A percentile compares a stretch with the other conserved stretches of the same genome.
phyloP scores from a whole-genome alignment of 2,888 invertebrate genomes.

The Drosophila birchii region DNA sequence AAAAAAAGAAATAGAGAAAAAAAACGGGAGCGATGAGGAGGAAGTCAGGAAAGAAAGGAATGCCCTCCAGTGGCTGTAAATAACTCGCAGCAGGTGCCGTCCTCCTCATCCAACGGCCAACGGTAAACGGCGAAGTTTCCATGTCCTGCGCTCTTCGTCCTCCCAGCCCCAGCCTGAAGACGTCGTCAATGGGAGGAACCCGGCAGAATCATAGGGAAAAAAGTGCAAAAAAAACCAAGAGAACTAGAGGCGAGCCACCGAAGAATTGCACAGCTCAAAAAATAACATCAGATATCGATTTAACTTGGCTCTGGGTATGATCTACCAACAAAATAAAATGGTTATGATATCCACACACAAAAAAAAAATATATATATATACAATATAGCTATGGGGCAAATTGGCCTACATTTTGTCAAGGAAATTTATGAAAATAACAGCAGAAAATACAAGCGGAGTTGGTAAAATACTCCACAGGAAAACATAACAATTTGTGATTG shows the following conservation, averaged over 20 bases:
- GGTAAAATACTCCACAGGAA: neutral
- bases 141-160: slow-evolving; percentile 10
- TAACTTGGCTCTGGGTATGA: slow-evolving; percentile 1
- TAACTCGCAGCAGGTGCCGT: slow-evolving; percentile 80
- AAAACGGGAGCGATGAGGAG: neutral
- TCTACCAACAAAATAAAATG: slow-evolving; percentile 2
- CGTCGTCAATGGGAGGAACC: slow-evolving; percentile 39
- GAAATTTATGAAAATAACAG: neutral
- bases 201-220: slow-evolving; percentile 4
- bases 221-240: neutral
- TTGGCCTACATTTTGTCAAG: slow-evolving; percentile 5
- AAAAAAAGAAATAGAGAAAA: slow-evolving; percentile 7
- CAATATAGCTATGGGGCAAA: neutral
- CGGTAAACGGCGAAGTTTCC: slow-evolving; percentile 11
- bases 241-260: slow-evolving; percentile 3
- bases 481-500: neutral
- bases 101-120: slow-evolving; percentile 38
- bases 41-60: slow-evolving; percentile 35
- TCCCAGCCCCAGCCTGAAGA: slow-evolving; percentile 36
- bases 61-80: slow-evolving; percentile 79
- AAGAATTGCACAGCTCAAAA: slow-evolving; percentile 27
- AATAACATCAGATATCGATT: slow-evolving; percentile 13
- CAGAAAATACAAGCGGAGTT: neutral
- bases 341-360: neutral
- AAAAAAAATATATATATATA: neutral